These are phyloP conservation scores for Notospermus geniculatus DNA, from an alignment of 1,140 invertebrate genomes.

Conservation along the genomic window DNA sequence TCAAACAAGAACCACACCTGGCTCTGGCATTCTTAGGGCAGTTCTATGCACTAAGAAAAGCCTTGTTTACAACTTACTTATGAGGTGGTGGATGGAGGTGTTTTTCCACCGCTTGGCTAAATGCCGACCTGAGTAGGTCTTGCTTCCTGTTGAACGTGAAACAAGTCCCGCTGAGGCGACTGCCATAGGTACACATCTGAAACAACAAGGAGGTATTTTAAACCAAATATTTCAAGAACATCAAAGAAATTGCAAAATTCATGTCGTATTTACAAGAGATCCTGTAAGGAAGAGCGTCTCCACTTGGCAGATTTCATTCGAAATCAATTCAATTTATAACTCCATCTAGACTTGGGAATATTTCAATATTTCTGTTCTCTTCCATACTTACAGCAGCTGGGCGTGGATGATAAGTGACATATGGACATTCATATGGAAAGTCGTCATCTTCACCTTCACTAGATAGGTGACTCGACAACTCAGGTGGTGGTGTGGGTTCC, in stretches of 20 bases:
- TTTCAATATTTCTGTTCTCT: too few species aligned
- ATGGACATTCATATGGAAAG: slow-evolving; percentile 26
- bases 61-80: slow-evolving; percentile 45
- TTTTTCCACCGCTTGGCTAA: slow-evolving; percentile 44
- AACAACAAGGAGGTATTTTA: slow-evolving; percentile 14
- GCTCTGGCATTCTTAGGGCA: too few species aligned
- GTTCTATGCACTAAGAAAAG: too few species aligned
- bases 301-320: too few species aligned
- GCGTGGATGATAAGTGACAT: slow-evolving; percentile 42
- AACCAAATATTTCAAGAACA: too few species aligned
- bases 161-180: slow-evolving; percentile 35
- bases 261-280: too few species aligned
- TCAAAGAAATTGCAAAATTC: too few species aligned
- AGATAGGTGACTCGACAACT: slow-evolving; percentile 9
- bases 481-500: slow-evolving; percentile 2
- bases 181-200: slow-evolving; percentile 50
- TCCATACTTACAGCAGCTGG: slow-evolving; percentile 44
- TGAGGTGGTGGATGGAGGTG: slow-evolving; percentile 48
- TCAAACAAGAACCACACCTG: too few species aligned
- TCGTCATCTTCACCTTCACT: slow-evolving; percentile 30
- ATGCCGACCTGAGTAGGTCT: slow-evolving; percentile 42
- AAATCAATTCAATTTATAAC: too few species aligned
- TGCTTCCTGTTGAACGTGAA: slow-evolving; percentile 41
- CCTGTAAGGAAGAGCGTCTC: too few species aligned
- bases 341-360: too few species aligned